Evolutionary conservation across 2,113 vertebrate genomes (phyloP), one percentile per base, ranked within the genome.

Genomic region (Poecile atricapillus): DNA sequence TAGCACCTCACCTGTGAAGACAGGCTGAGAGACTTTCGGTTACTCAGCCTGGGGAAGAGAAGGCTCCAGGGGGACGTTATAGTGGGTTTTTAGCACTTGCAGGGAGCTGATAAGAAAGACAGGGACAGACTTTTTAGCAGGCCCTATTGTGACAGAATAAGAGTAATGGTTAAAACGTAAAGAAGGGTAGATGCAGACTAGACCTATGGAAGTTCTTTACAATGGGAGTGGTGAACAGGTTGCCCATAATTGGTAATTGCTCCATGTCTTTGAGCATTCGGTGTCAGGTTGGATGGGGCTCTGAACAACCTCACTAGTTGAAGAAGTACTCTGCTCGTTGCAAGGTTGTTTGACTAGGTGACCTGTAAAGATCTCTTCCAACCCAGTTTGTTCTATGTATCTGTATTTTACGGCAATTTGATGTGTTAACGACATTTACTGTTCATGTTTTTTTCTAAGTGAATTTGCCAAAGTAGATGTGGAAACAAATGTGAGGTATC

Each of bases 361-460:
- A 46, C 18, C 17, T 53, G 27, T 37, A 46, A 37, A 73, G 11
- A 17, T 63, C 13, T 10, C 4, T 71, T 71, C 21, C 39, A 25
- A 21, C 33, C 13, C 39, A 25, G 5, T 63, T 24, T 27, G 10
- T 60, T 53, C 6, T 10, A 7, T 53, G 13, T 31, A 25, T 30
- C 27, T 69, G 5, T 43, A 37, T 60, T 28, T 65, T 55, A 46
- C 0, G 1, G 39, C 41, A 44, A 10, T 79, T 79, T 64, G 46
- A 31, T 69, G 64, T 33, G 22, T 55, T 55, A 12, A 25, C 0
- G 3, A 28, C 0, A 0, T 53, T 78, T 59, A 18, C 21, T 13
- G 11, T 63, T 62, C 9, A 18, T 27, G 5, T 31, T 46, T 15
- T 73, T 30, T 85, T 43, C 14, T 6, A 44, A 74, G 15, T 33